Evolutionary conservation across 2,113 vertebrate genomes (phyloP).

Genomic region (Ochotona princeps): DNA sequence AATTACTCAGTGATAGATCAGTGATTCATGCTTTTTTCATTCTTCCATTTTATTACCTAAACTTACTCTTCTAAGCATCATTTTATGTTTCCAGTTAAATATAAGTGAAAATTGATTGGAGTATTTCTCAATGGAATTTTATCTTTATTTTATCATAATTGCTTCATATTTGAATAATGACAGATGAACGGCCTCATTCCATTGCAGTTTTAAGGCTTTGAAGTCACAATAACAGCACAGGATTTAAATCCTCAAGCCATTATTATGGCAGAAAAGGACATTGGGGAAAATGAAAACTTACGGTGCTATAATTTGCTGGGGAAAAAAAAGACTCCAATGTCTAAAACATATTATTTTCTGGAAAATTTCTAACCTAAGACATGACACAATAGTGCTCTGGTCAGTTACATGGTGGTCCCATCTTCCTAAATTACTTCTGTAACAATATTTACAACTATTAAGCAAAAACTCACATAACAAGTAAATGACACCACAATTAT

Average conservation of each 20-base stretch:
- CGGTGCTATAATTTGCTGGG: conserved; percentile 79
- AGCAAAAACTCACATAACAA: conserved; percentile 61
- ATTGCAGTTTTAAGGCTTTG: conserved; percentile 87
- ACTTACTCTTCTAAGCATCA: conserved; percentile 84
- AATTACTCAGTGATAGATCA: conserved; percentile 82
- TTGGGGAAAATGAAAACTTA: conserved; percentile 86
- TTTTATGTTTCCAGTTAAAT: conserved; percentile 89
- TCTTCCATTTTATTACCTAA: conserved; percentile 85
- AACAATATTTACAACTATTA: conserved; percentile 65
- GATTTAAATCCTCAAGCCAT: conserved; percentile 88
- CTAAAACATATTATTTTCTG: conserved; percentile 62
- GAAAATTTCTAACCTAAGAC: conserved; percentile 69
- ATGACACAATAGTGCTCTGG: conserved; percentile 56
- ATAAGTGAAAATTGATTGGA: conserved; percentile 88
- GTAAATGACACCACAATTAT: conserved; percentile 69
- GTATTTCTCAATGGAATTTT: conserved; percentile 89
- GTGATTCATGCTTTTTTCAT: conserved; percentile 84
- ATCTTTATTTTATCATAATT: conserved; percentile 92
- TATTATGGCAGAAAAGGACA: conserved; percentile 84
- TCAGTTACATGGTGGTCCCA: conserved; percentile 16
- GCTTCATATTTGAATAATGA: conserved; percentile 91
- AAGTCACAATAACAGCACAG: conserved; percentile 87
- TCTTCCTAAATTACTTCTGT: conserved; percentile 64
- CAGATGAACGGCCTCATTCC: conserved; percentile 88
- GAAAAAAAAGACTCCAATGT: conserved; percentile 56